Evolutionary conservation across 1,140 invertebrate genomes (phyloP).

Genomic region (Proales similis): DNA sequence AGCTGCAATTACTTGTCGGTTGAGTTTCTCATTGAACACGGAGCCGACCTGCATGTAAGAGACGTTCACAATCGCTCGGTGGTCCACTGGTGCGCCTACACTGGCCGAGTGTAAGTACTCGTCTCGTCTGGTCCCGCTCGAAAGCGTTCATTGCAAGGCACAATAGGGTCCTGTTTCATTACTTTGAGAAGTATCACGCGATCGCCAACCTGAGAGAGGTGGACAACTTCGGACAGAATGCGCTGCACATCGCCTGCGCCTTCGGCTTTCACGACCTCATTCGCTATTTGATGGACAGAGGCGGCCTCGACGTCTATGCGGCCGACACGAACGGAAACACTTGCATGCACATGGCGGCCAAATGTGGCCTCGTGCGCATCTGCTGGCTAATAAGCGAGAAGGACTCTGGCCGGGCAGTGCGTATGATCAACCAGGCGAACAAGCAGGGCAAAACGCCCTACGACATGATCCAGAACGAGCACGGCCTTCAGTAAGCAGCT

Average conservation of each 20-base stretch:
- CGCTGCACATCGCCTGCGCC: constrained; percentile 32
- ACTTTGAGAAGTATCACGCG: constrained; percentile 32
- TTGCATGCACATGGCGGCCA: constrained; percentile 34
- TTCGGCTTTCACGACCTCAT: constrained; percentile 19
- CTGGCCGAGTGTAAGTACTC: constrained; percentile 28
- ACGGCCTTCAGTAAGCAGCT: constrained; percentile 11
- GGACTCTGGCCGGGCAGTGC: constrained; percentile 4
- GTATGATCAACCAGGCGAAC: constrained; percentile 4
- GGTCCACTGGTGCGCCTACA: constrained; percentile 27
- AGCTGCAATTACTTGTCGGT: constrained; percentile 33
- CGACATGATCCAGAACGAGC: constrained; percentile 24
- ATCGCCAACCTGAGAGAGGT: constrained; percentile 23
- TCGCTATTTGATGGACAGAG: constrained; percentile 7
- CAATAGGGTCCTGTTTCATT: constrained; percentile 19
- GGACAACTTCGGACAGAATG: constrained; percentile 28
- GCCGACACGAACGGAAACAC: constrained; percentile 30
- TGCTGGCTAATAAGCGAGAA: constrained; percentile 17
- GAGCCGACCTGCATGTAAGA: constrained; percentile 13
- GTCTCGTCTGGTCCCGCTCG: no score
- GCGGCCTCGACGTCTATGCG: constrained; percentile 1
- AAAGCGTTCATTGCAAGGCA: no score
- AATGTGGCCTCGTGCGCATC: constrained; percentile 16
- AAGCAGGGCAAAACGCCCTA: constrained; percentile 31
- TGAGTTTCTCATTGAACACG: constrained; percentile 18
- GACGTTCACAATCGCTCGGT: constrained; percentile 25